Percentiles rank a stretch among this genome's conserved stretches.
These are phyloP conservation scores for Lutjanus erythropterus DNA, from an alignment of 2,113 vertebrate species.

Conservation along the genomic window DNA sequence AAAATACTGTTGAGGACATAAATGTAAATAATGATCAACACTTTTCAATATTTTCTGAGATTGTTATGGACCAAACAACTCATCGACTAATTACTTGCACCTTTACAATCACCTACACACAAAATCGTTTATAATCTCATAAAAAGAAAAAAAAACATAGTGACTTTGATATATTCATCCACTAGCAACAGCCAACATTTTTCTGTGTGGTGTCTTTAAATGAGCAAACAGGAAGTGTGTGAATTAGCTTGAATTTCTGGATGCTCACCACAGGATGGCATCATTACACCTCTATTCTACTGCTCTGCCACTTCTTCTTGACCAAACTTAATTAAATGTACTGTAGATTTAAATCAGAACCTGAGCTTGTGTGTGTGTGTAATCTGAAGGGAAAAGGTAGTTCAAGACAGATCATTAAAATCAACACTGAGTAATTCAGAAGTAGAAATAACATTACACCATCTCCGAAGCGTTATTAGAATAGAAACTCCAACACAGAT, in stretches of 20 bases:
- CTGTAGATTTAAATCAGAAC: not conserved
- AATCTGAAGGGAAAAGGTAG: not conserved
- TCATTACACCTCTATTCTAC: not conserved
- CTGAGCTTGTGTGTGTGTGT: not conserved
- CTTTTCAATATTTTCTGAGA: too few species aligned
- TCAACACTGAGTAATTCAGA: not conserved
- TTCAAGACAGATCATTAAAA: not conserved
- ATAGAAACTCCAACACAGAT: not conserved
- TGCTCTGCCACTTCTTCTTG: not conserved
- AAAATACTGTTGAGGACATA: too few species aligned
- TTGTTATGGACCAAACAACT: too few species aligned
- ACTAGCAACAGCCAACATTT: not conserved
- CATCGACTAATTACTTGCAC: too few species aligned
- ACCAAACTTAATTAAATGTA: not conserved
- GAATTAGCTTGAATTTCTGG: not conserved
- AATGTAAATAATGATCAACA: too few species aligned
- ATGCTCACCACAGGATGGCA: slow-evolving; percentile 29
- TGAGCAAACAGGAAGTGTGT: not conserved
- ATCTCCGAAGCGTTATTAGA: not conserved
- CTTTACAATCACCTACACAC: too few species aligned
- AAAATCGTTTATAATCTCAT: too few species aligned
- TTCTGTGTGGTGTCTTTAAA: not conserved
- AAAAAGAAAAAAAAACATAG: not conserved
- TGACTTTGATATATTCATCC: not conserved
- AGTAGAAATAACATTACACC: not conserved